phyloP scores from a whole-genome alignment of 2,113 vertebrate genomes.

The Lasiurus borealis region DNA sequence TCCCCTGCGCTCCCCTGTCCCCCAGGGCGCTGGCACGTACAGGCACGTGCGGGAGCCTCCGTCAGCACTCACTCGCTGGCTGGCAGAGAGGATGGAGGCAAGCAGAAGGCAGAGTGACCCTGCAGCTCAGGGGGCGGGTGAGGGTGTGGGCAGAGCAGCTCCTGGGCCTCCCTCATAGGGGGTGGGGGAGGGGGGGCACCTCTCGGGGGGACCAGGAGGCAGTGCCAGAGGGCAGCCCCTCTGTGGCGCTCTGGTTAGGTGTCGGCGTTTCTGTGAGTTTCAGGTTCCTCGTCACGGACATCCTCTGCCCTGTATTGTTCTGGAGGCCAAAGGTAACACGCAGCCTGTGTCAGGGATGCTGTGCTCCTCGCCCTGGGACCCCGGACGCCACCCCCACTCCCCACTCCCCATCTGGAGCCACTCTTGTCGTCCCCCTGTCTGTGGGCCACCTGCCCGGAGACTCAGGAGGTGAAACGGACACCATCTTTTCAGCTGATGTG shows the following conservation, averaged over 20 bases:
- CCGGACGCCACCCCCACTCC: too few species aligned
- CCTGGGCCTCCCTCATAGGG: accelerated
- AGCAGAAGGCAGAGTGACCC: background rate
- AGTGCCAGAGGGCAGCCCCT: background rate
- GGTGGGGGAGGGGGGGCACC: background rate
- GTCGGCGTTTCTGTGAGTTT: background rate
- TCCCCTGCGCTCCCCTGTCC: background rate
- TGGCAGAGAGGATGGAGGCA: background rate
- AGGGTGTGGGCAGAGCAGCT: too few species aligned
- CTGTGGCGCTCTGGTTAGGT: background rate
- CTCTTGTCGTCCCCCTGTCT: background rate
- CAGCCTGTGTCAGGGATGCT: background rate
- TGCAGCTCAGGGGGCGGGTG: accelerated
- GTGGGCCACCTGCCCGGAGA: background rate
- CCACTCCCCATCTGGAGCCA: too few species aligned
- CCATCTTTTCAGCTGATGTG: background rate
- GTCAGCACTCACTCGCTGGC: background rate
- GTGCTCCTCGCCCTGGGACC: background rate
- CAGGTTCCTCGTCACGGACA: background rate
- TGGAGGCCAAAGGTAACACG: background rate
- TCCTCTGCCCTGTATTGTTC: background rate
- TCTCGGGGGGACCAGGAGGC: background rate
- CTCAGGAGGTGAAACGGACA: background rate
- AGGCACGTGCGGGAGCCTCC: background rate
- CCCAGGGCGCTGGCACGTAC: background rate